Base-by-base conservation (phyloP, 1,140 invertebrate species). In the Papilio polytes region DNA sequence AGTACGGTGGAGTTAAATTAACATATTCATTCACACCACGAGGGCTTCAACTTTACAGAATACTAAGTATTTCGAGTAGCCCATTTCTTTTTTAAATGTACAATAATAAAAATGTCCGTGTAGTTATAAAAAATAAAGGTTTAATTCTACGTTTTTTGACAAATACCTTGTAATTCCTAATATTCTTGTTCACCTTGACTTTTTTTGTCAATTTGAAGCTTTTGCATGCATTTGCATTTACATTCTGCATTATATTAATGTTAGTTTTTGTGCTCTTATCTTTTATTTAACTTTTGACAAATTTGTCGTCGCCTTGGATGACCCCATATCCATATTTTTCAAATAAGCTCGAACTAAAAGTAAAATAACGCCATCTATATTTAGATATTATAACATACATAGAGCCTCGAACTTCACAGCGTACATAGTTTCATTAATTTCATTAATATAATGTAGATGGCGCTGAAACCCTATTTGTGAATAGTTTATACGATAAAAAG, bases 291-390 rank as follows among this genome's bases (percentile, higher is more conserved):
- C 18, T 56, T 56, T 56, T 56, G 18, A 56, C n/a, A 56, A 56
- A 56, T 15, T 51, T 51, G 20, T 56, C 18, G 6, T 56, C n/a
- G n/a, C 1, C n/a, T 56, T 56, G 7, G 9, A 6, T 56, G 18
- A 56, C 53, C 51, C 7, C 53, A 7, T 51, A 18, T 56, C n/a
- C 1, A 56, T 20, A 18, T 18, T 56, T 20, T 56, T 7, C 3
- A 59, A n/a, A 78, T 7, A 31, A 48, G 3, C 12, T 48, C 10
- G 12, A 48, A 48, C 46, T 76, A 53, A 80, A 81, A 81, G 80
- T 70, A 79, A 81, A 31, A 15, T 4, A 84, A 85, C 86, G 86
- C 83, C 82, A 84, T 83, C 84, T 86, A 70, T 36, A 8, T 12
- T 15, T 31, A 70, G 12, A 70, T 31, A 10, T 31, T 4, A 31